Base-by-base conservation (phyloP, 1,140 invertebrate genomes). In the Drosophila nebulosa region DNA sequence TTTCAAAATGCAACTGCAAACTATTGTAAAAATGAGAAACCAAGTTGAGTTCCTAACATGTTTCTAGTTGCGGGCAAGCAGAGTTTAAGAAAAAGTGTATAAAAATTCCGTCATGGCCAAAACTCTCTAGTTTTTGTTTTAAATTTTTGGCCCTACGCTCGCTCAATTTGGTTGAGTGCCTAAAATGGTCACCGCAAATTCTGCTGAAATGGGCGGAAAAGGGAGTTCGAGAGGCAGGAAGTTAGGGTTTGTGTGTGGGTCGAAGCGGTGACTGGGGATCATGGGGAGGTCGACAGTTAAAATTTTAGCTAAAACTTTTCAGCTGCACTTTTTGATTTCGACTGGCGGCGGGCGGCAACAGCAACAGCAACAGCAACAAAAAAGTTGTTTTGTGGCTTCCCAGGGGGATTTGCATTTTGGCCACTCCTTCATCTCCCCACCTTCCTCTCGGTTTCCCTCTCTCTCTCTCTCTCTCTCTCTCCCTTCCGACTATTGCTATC, bases 281-380 rank as follows among this genome's bases (percentile, higher is more conserved):
- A 46, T 46, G 7, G n/a, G n/a, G 36, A 5, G 39, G 39, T 46
- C 39, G 39, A 21, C 39, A 16, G 51, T 27, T 27, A 27, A 14
- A 30, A 30, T 55, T 55, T 53, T 53, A 53, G 51, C 51, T 30
- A 55, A 55, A 55, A 66, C 58, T 58, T 66, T 66, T 66, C 59
- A 30, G 58, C 36, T 39, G 51, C 58, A 66, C 57, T 66, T 59
- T 66, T 59, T 66, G 65, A 68, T 68, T 67, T 68, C 24, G 21
- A 55, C 52, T 46, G 52, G 51, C 57, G 30, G 16, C 42, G 10
- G 10, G 51, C 57, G 30, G 16, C 42, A 12, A 3, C 10, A 32
- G 30, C 30, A 60, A 32, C 51, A 60, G 50, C 51, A 51, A 52
- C 46, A 59, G n/a, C n/a, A n/a, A n/a, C n/a, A n/a, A n/a, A 46